These are phyloP conservation scores for Leuciscus waleckii DNA, from an alignment of 2,797 vertebrate genomes.

Conservation along the genomic window DNA sequence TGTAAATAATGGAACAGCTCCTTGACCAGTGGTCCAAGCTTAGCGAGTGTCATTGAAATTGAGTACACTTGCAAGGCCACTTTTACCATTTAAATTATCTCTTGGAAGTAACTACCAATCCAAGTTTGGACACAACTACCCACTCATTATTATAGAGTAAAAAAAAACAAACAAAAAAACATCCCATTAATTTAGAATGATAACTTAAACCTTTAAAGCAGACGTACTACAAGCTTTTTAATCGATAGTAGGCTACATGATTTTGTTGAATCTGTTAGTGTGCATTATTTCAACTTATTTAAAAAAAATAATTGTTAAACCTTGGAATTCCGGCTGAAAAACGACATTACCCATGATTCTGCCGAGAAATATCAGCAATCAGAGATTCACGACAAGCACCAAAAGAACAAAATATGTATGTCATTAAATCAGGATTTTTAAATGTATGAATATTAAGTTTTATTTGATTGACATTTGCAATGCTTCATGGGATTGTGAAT, in stretches of 20 bases:
- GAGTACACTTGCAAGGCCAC: conserved; percentile 4
- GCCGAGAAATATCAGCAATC: background rate
- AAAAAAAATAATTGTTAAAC: background rate
- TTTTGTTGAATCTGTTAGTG: background rate
- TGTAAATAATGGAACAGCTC: conserved; percentile 1
- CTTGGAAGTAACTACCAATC: background rate
- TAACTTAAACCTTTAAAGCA: background rate
- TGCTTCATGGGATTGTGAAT: background rate
- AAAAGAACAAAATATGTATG: no score
- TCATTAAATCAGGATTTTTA: no score
- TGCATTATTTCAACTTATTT: background rate
- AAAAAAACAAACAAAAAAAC: no score
- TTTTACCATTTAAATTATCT: background rate
- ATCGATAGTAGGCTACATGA: no score
- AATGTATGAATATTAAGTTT: background rate
- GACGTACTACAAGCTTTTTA: background rate
- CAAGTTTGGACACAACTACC: background rate
- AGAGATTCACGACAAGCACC: background rate
- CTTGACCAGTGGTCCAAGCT: conserved; percentile 5
- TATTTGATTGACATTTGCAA: background rate
- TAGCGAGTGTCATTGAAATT: conserved; percentile 7
- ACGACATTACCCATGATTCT: background rate
- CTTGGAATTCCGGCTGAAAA: background rate
- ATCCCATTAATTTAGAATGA: background rate
- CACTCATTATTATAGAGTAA: background rate